These are phyloP conservation scores for Dreissena rostriformis DNA, from an alignment of 1,140 invertebrate genomes.

Conservation along the genomic window DNA sequence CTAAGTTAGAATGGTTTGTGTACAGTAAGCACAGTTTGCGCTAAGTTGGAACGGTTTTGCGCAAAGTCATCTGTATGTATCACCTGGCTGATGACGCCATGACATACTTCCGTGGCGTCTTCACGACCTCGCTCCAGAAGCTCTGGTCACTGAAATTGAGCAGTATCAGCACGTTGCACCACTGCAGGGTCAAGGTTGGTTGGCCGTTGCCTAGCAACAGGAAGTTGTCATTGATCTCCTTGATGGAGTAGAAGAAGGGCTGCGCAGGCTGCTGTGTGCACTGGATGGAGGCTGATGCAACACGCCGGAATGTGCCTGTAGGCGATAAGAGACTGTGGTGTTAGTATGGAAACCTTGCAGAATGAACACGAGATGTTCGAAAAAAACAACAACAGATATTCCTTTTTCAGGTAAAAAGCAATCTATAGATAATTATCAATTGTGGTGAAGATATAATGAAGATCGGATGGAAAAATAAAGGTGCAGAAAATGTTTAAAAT, in stretches of 20 bases:
- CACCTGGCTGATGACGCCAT: constrained; percentile 25
- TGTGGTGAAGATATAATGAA: too few species aligned
- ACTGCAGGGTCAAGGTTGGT: constrained; percentile 86
- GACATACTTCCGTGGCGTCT: constrained; percentile 79
- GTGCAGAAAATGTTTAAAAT: too few species aligned
- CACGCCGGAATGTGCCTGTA: constrained; percentile 84
- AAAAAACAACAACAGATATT: too few species aligned
- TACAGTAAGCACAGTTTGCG: too few species aligned
- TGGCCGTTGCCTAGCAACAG: constrained; percentile 82
- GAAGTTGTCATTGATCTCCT: constrained; percentile 84
- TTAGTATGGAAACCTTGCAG: too few species aligned
- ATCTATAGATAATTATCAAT: too few species aligned
- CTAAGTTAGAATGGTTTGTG: too few species aligned
- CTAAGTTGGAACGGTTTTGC: too few species aligned
- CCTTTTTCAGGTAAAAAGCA: too few species aligned
- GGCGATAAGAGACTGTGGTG: constrained; percentile 38
- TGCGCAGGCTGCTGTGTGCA: constrained; percentile 78
- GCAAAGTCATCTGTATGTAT: too few species aligned
- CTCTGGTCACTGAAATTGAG: constrained; percentile 85
- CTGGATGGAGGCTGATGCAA: constrained; percentile 84
- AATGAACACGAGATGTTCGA: too few species aligned
- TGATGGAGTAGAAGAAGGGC: constrained; percentile 76
- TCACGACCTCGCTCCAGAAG: constrained; percentile 85
- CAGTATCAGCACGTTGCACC: constrained; percentile 87
- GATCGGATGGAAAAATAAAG: too few species aligned